Conservation (phyloP, 2,113 vertebrate species). For the Leptobrachium ailaonicum region DNA sequence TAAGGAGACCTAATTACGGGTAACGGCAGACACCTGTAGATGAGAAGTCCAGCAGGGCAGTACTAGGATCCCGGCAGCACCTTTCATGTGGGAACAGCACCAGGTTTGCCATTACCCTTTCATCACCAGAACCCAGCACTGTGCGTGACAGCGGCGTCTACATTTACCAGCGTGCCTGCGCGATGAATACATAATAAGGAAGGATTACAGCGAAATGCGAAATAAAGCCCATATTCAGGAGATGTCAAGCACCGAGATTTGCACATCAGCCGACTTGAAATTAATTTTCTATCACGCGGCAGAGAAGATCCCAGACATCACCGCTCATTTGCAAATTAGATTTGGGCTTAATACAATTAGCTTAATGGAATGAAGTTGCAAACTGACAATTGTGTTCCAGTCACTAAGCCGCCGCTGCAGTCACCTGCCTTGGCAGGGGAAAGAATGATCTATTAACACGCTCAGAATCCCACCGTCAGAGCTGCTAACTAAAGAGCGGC, state of each 20-base stretch:
- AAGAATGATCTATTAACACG: conserved; percentile 13
- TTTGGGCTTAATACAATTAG: conserved; percentile 39
- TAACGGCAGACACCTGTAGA: no score
- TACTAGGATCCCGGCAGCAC: no score
- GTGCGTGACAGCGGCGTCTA: no score
- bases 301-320: conserved; percentile 9
- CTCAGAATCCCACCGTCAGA: not conserved
- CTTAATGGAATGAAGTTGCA: conserved; percentile 41
- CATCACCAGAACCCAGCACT: no score
- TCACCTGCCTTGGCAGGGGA: conserved; percentile 1
- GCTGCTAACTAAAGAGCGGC: not conserved
- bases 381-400: conserved; percentile 12
- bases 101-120: no score
- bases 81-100: no score
- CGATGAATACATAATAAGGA: no score
- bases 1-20: no score
- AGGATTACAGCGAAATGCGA: no score
- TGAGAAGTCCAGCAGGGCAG: no score
- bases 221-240: no score
- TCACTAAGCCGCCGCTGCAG: not conserved
- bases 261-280: conserved; percentile 6
- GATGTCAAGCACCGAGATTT: not conserved
- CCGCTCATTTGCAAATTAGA: conserved; percentile 29
- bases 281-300: conserved; percentile 15
- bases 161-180: no score